Evolutionary conservation across 2,888 invertebrate genomes (phyloP), one percentile per base, ranked within the genome.

Genomic region (Drosophila recens): DNA sequence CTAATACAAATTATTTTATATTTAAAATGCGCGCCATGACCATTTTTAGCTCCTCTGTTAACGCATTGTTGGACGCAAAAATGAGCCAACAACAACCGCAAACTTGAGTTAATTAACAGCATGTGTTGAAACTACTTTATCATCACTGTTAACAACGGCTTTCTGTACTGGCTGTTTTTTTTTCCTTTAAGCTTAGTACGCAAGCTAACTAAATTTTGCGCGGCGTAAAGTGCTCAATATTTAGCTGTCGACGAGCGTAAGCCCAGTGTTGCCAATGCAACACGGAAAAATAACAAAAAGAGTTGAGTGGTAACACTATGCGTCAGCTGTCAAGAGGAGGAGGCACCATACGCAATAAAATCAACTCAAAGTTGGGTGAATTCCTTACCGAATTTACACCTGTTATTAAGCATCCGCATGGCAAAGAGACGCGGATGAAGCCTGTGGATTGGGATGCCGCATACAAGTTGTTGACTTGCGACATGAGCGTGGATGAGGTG

Each of bases 281-380:
- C n/a, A n/a, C n/a, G n/a, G n/a, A n/a, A n/a, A n/a, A n/a, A n/a
- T n/a, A n/a, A n/a, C n/a, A n/a, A n/a, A n/a, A n/a, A n/a, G n/a
- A n/a, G n/a, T n/a, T n/a, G n/a, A n/a, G n/a, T n/a, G n/a, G n/a
- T n/a, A n/a, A n/a, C n/a, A n/a, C n/a, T n/a, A n/a, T n/a, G n/a
- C n/a, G 94, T 96, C 98, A 0, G 98, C 98, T 93, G 97, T 97
- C 0, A 98, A 98, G 90, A 98, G 98, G 91, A 94, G 98, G 69
- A 97, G 98, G 0, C 79, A 98, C 98, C 4, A 97, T 98, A 62
- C 94, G 98, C 51, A 95, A 94, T 73, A 98, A 98, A 93, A 97
- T 98, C 67, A 96, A 95, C 85, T 94, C 95, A 0, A 95, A 97
- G 87, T 92, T 98, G 23, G 93, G 93, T 2, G 95, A 96, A 81